Evolutionary conservation across 2,888 invertebrate genomes (phyloP).

Genomic region (Phalangium opilio): DNA sequence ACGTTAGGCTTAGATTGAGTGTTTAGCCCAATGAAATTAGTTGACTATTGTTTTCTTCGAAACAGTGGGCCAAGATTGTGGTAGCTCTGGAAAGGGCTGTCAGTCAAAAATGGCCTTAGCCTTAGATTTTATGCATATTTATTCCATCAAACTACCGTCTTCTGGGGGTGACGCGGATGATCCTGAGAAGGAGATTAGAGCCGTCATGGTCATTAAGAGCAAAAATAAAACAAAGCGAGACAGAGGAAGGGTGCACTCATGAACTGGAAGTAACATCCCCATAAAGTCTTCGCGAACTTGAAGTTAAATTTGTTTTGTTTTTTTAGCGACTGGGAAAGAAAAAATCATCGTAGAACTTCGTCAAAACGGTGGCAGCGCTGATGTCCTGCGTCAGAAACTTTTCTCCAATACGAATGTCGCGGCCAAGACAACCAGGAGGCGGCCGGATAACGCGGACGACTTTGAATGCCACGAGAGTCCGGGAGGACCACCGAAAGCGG

Average conservation of each 20-base stretch:
- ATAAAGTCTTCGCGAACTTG: constrained; percentile 41
- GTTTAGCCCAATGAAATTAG: too few species aligned
- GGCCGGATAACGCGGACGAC: not conserved
- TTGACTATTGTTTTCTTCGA: not conserved
- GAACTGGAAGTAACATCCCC: constrained; percentile 70
- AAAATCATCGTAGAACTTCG: not conserved
- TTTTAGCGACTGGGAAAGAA: too few species aligned
- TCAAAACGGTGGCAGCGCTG: not conserved
- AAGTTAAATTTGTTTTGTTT: not conserved
- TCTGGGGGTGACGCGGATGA: constrained; percentile 40
- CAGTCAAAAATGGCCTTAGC: constrained; percentile 73
- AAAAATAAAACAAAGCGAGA: constrained; percentile 89
- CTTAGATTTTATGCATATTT: constrained; percentile 79
- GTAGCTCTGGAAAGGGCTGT: constrained; percentile 89
- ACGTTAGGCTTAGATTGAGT: too few species aligned
- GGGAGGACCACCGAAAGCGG: not conserved
- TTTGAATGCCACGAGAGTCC: not conserved
- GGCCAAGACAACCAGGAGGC: not conserved
- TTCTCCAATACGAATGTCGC: not conserved
- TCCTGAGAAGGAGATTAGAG: constrained; percentile 48
- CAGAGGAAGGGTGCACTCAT: constrained; percentile 87
- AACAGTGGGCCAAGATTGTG: constrained; percentile 94
- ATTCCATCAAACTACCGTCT: constrained; percentile 43
- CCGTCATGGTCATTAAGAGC: constrained; percentile 95
- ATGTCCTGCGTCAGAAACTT: not conserved